phyloP scores from a whole-genome alignment of 1,140 invertebrate genomes.

The Zaprionus africanus region DNA sequence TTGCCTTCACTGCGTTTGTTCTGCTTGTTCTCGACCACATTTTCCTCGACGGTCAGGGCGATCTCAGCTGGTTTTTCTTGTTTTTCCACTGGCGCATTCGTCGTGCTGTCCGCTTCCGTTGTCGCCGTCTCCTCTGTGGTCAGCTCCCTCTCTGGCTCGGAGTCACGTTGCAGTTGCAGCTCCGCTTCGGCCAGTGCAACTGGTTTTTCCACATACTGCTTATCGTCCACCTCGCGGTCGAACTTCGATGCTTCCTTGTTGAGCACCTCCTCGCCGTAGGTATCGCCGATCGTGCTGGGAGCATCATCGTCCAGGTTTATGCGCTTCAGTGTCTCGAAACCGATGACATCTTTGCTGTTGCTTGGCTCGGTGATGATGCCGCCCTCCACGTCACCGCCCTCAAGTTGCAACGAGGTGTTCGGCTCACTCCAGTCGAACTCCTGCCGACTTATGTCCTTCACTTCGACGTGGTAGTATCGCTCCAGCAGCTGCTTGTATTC shows the following conservation, averaged over 20 bases:
- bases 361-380: conserved; percentile 51
- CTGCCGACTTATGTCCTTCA: conserved; percentile 86
- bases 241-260: conserved; percentile 81
- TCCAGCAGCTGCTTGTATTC: conserved; percentile 86
- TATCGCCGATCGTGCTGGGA: conserved; percentile 40
- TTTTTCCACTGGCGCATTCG: conserved; percentile 61
- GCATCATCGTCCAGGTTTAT: conserved; percentile 71
- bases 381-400: conserved; percentile 16
- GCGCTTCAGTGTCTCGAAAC: conserved; percentile 78
- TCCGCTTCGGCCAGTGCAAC: conserved; percentile 79
- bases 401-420: conserved; percentile 65
- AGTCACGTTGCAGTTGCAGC: conserved; percentile 63
- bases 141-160: conserved; percentile 35
- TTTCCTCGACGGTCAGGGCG: conserved; percentile 53
- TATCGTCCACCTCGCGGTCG: conserved; percentile 81
- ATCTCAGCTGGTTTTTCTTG: conserved; percentile 74
- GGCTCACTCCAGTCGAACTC: conserved; percentile 78
- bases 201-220: conserved; percentile 84
- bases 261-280: conserved; percentile 73
- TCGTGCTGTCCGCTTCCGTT: conserved; percentile 43
- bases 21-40: conserved; percentile 63
- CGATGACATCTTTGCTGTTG: conserved; percentile 82
- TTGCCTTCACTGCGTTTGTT: conserved; percentile 69
- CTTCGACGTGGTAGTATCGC: conserved; percentile 87
- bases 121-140: conserved; percentile 57